phyloP scores from a whole-genome alignment of 2,797 vertebrate genomes.

The Notoglanidium macrostoma region DNA sequence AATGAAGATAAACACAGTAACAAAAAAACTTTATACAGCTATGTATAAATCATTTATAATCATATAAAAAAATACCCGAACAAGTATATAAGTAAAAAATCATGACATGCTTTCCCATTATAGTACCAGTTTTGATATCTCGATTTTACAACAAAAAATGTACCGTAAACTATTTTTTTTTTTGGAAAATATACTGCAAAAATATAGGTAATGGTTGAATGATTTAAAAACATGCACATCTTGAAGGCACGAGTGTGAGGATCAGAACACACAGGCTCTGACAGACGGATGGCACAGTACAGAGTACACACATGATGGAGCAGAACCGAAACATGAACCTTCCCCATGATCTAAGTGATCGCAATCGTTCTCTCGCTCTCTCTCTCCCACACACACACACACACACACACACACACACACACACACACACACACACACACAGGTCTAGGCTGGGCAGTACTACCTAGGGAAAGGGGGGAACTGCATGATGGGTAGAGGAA shows the following conservation, averaged over 20 bases:
- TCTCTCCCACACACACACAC: not conserved
- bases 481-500: conserved; percentile 70
- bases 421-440: conserved; percentile 45
- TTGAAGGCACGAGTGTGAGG: conserved; percentile 39
- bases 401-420: conserved; percentile 14
- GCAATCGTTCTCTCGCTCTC: conserved; percentile 3
- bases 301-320: conserved; percentile 3
- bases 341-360: not conserved
- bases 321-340: not conserved
- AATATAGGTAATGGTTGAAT: conserved; percentile 29
- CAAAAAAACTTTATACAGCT: conserved; percentile 4
- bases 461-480: conserved; percentile 76
- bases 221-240: conserved; percentile 40
- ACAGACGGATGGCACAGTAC: conserved; percentile 26
- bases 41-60: conserved; percentile 26
- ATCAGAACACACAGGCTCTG: conserved; percentile 12
- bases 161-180: not conserved
- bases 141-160: not conserved
- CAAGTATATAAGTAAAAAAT: not conserved
- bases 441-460: conserved; percentile 64
- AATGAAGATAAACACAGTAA: conserved; percentile 4
- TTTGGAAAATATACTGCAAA: conserved; percentile 26
- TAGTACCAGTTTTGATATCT: not conserved
- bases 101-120: not conserved
- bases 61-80: conserved; percentile 33